Evolutionary conservation across 2,113 vertebrate species (phyloP).

Genomic region (Podarcis raffonei): DNA sequence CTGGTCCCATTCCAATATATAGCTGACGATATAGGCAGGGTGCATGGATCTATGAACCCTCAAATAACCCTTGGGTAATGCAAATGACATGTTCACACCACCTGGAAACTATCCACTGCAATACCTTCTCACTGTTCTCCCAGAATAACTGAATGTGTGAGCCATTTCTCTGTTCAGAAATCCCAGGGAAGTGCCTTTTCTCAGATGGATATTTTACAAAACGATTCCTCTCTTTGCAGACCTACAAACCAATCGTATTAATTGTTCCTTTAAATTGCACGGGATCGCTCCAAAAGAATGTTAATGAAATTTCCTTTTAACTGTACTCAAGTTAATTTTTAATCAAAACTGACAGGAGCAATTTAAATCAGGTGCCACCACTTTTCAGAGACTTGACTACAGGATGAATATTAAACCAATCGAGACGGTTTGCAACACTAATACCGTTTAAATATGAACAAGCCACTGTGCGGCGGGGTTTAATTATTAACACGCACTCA

Average conservation of each 20-base stretch:
- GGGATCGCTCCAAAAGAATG: conserved; percentile 74
- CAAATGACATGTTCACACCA: neutral
- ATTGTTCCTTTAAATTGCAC: conserved; percentile 78
- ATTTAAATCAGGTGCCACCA: conserved; percentile 74
- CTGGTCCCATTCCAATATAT: neutral
- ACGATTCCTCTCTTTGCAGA: conserved; percentile 21
- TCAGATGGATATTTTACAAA: neutral
- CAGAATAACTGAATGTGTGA: neutral
- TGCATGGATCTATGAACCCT: neutral
- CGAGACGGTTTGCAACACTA: conserved; percentile 63
- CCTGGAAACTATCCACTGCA: neutral
- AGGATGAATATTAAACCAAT: conserved; percentile 50
- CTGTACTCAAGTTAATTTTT: conserved; percentile 78
- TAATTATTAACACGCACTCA: conserved; percentile 65
- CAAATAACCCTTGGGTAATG: neutral
- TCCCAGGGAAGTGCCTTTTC: too few species aligned
- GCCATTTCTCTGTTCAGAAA: neutral
- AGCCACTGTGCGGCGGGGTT: conserved; percentile 62
- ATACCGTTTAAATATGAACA: conserved; percentile 55
- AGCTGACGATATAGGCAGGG: neutral
- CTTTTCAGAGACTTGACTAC: conserved; percentile 52
- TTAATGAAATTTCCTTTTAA: conserved; percentile 76
- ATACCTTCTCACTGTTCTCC: neutral
- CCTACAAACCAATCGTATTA: conserved; percentile 67
- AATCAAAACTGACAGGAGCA: conserved; percentile 78